Evolutionary conservation across 1,140 invertebrate species (phyloP).

Genomic region (Lucilia sericata): DNA sequence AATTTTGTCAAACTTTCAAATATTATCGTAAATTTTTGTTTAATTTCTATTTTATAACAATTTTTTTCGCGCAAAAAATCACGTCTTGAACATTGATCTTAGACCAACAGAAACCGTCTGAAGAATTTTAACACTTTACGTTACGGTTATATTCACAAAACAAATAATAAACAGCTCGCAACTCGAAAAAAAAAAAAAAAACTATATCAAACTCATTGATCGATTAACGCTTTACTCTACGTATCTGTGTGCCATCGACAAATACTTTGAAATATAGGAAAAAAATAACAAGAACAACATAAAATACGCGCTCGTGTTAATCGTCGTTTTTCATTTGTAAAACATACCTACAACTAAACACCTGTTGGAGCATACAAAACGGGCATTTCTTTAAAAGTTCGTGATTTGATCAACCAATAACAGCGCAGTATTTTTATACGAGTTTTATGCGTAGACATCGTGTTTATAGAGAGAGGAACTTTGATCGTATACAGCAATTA

Average conservation of each 20-base stretch:
- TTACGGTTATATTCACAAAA: not conserved
- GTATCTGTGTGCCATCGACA: no score
- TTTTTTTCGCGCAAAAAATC: not conserved
- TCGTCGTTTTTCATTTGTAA: no score
- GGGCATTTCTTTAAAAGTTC: not conserved
- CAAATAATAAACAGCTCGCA: not conserved
- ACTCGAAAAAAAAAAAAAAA: not conserved
- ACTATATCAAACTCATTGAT: not conserved
- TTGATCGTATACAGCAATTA: no score
- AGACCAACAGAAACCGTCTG: not conserved
- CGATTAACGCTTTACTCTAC: not conserved
- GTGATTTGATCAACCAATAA: not conserved
- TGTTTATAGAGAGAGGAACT: no score
- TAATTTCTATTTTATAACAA: not conserved
- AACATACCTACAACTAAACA: no score
- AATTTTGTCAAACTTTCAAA: not conserved
- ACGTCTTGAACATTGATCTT: not conserved
- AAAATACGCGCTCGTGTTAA: no score
- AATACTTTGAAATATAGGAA: not conserved
- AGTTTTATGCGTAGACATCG: not conserved
- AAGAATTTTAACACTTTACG: not conserved
- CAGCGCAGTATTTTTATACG: not conserved
- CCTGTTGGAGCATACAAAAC: no score
- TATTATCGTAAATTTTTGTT: not conserved
- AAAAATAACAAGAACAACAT: not conserved